phyloP scores from a whole-genome alignment of 2,888 invertebrate species.

The Lycaena phlaeas region DNA sequence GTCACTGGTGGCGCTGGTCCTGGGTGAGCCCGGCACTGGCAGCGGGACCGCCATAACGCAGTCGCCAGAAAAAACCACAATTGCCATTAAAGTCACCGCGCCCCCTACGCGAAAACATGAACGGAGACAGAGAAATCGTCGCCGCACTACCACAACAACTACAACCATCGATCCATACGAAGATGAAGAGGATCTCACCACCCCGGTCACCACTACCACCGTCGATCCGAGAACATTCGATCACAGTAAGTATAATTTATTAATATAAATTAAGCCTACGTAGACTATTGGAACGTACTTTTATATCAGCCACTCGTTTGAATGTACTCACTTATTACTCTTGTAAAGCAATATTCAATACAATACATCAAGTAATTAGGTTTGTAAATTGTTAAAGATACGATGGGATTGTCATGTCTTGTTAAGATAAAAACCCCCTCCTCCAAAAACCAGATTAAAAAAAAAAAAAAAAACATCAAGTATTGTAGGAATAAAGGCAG shows the following conservation, averaged over 20 bases:
- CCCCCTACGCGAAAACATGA: conserved; percentile 29
- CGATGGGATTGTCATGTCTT: too few relatives aligned
- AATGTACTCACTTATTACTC: too few relatives aligned
- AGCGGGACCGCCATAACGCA: conserved; percentile 16
- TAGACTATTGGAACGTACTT: too few relatives aligned
- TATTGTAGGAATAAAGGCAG: too few relatives aligned
- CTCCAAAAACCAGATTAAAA: too few relatives aligned
- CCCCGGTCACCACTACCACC: conserved; percentile 43
- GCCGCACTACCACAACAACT: conserved; percentile 43
- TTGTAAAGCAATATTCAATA: too few relatives aligned
- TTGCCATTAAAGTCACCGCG: conserved; percentile 21
- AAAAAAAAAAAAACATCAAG: too few relatives aligned
- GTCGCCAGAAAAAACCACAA: conserved; percentile 20
- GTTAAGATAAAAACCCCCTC: too few relatives aligned
- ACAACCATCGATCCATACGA: conserved; percentile 33
- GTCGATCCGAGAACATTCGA: conserved; percentile 50
- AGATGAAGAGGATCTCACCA: conserved; percentile 42
- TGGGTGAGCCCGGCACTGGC: conserved; percentile 41
- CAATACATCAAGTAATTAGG: too few relatives aligned
- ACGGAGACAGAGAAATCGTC: conserved; percentile 39
- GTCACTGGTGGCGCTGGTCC: conserved; percentile 62
- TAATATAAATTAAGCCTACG: too few relatives aligned
- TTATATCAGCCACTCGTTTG: too few relatives aligned
- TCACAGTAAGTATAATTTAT: conserved; percentile 54
- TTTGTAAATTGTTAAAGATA: too few relatives aligned